Conservation (phyloP, 2,113 vertebrate genomes). For the Oryzias javanicus region DNA sequence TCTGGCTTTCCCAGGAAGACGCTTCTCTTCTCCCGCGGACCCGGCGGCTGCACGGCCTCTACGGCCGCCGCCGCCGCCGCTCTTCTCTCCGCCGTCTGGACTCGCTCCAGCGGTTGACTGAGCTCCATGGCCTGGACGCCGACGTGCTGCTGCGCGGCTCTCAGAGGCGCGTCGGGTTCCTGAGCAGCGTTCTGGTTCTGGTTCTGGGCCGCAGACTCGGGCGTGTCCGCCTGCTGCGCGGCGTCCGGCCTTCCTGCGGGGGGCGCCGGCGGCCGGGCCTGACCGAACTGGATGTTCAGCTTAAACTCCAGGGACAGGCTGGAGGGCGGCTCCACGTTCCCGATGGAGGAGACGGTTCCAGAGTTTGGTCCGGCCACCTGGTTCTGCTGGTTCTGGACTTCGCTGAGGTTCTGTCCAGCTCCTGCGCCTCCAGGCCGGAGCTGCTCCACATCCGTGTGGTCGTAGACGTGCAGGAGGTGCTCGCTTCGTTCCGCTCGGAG, state of each 20-base stretch:
- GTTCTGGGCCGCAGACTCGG: constrained; percentile 18
- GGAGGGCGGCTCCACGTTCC: constrained; percentile 39
- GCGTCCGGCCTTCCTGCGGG: constrained; percentile 9
- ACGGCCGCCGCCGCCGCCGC: constrained; percentile 10
- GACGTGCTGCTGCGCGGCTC: neutral
- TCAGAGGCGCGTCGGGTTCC: neutral
- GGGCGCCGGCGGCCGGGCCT: constrained; percentile 10
- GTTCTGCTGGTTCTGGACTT: constrained; percentile 17
- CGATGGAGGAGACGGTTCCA: constrained; percentile 33
- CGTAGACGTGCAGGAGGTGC: neutral
- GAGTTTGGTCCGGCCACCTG: constrained; percentile 26
- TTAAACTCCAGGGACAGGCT: constrained; percentile 56
- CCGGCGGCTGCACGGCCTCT: constrained; percentile 22
- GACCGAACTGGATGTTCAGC: constrained; percentile 53
- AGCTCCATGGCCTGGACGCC: constrained; percentile 14
- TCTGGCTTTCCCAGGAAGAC: neutral
- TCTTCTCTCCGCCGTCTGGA: constrained; percentile 15
- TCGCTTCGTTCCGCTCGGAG: constrained; percentile 11
- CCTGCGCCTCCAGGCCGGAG: neutral
- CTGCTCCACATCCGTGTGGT: constrained; percentile 16
- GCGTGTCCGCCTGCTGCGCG: constrained; percentile 8
- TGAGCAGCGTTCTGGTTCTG: neutral
- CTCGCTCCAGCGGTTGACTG: constrained; percentile 24
- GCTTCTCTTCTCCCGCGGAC: constrained; percentile 13
- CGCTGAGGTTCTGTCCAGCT: neutral